Evolutionary conservation across 1,140 invertebrate genomes (phyloP).

Genomic region (Drosophila erecta): DNA sequence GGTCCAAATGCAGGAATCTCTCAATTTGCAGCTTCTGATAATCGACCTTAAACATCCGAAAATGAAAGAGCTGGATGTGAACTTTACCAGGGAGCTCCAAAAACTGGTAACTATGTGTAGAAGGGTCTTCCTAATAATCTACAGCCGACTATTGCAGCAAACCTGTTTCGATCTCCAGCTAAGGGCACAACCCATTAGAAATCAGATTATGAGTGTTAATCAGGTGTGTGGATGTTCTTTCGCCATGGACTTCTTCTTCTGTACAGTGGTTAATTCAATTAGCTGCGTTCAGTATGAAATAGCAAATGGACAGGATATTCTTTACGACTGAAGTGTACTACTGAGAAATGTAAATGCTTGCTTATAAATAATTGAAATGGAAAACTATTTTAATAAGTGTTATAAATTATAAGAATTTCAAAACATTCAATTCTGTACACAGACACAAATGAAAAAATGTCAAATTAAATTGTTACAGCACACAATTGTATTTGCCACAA

Average conservation of each 20-base stretch:
- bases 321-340: not conserved
- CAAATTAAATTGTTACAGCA: not conserved
- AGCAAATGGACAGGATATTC: not conserved
- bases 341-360: not conserved
- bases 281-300: not conserved
- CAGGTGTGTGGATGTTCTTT: not conserved
- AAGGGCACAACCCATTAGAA: not conserved
- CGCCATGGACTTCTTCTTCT: not conserved
- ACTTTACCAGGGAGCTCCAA: not conserved
- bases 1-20: not conserved
- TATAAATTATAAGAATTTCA: not conserved
- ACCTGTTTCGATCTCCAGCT: not conserved
- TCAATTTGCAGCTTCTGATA: not conserved
- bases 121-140: too few species aligned
- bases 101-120: not conserved
- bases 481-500: constrained; percentile 11
- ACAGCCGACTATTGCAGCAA: not conserved
- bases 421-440: too few species aligned
- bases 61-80: not conserved
- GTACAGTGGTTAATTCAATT: not conserved
- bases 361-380: not conserved
- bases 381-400: not conserved
- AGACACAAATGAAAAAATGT: not conserved
- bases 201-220: not conserved
- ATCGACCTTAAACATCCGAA: not conserved